These are phyloP conservation scores for Sakesphorus luctuosus DNA, from an alignment of 2,113 vertebrate genomes.

Conservation along the genomic window DNA sequence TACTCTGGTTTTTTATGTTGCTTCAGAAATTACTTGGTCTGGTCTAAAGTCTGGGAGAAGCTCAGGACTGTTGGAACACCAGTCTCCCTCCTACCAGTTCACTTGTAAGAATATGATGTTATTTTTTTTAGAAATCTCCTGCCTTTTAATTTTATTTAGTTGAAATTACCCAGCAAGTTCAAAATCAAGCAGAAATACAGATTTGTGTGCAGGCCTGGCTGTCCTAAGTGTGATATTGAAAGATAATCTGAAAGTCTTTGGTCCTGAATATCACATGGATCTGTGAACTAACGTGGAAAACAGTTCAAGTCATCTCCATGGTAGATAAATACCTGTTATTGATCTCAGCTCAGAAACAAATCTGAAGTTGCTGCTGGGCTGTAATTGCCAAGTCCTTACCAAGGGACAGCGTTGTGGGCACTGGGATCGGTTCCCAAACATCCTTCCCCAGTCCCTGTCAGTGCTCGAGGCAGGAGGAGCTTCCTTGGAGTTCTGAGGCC, in stretches of 20 bases:
- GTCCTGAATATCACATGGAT: not conserved
- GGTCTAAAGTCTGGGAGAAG: not conserved
- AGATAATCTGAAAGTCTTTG: not conserved
- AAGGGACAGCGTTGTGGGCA: accelerated
- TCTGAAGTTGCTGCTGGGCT: not conserved
- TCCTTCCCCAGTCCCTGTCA: not conserved
- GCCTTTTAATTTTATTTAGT: not conserved
- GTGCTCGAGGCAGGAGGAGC: not conserved
- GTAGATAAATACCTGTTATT: accelerated
- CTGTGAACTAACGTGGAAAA: not conserved
- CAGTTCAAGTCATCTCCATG: not conserved
- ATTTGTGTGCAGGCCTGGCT: not conserved
- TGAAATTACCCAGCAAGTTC: not conserved
- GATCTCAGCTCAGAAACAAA: not conserved
- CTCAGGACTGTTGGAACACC: not conserved
- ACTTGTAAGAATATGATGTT: not conserved
- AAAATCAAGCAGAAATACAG: not conserved
- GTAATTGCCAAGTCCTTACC: not conserved
- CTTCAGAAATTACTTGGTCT: not conserved
- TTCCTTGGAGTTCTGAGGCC: not conserved
- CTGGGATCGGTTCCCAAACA: not conserved
- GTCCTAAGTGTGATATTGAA: not conserved
- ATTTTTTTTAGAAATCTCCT: not conserved
- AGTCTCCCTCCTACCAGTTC: not conserved
- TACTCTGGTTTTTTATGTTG: not conserved